phyloP scores from a whole-genome alignment of 1,140 invertebrate genomes.

The Caenorhabditis elegans region WBcel235 BX284602.5:62501-63000 shows the following conservation, averaged over 20 bases:
- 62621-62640: no score
- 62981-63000: not conserved
- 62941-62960: not conserved
- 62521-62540: no score
- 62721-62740: not conserved
- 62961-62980: not conserved
- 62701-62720: not conserved
- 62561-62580: no score
- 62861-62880: not conserved
- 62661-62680: no score
- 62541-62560: no score
- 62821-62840: not conserved
- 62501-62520: no score
- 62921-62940: not conserved
- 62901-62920: constrained; percentile 30
- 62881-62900: constrained; percentile 19
- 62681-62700: no score
- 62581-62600: no score
- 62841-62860: not conserved
- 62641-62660: no score
- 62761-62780: not conserved
- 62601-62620: no score
- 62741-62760: not conserved
- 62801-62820: constrained; percentile 2
- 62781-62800: not conserved